Evolutionary conservation across 2,113 vertebrate genomes (phyloP), one percentile per base, ranked within the genome.

Genomic region (Festucalex cinctus): DNA sequence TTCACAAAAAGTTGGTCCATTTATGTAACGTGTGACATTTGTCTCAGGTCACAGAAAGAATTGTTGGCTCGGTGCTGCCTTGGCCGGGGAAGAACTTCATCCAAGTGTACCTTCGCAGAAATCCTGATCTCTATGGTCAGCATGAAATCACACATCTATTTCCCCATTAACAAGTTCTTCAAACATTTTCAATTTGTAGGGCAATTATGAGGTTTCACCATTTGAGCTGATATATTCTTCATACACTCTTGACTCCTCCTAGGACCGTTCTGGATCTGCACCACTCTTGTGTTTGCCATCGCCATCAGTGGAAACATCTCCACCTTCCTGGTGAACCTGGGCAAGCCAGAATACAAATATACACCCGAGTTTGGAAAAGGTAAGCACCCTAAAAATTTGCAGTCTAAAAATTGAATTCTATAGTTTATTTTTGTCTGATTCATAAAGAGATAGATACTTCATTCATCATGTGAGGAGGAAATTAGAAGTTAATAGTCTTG

Each of bases 211-310:
- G 54, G 39, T 9, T 0, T 16, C 1, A 6, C 14, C 49, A 37
- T 3, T 19, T 6, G 37, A 12, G 1, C 44, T 43, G 1, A 66
- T 36, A 4, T 32, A 66, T 81, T 0, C 26, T 17, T 59, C 39
- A 1, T 37, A 67, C 28, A 32, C 54, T 32, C 16, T 3, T 59
- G 35, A 78, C 36, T 77, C 39, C 53, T 84, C 79, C 54, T 70
- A 99, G 97, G 97, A 78, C 97, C 97, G 1, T 98, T 98, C 74
- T 99, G 97, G 97, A 99, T 99, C 83, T 99, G 97, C 80, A 95
- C 95, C 71, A 99, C 97, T 0, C 88, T 99, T 0, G 95, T 99
- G 60, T 99, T 99, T 86, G 94, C 94, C 78, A 94, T 97, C 59
- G 94, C 94, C 61, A 95, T 99, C 65, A 97, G 97, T 84, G 97